Conservation (phyloP, 2,113 vertebrate genomes). For the Laticauda colubrina region DNA sequence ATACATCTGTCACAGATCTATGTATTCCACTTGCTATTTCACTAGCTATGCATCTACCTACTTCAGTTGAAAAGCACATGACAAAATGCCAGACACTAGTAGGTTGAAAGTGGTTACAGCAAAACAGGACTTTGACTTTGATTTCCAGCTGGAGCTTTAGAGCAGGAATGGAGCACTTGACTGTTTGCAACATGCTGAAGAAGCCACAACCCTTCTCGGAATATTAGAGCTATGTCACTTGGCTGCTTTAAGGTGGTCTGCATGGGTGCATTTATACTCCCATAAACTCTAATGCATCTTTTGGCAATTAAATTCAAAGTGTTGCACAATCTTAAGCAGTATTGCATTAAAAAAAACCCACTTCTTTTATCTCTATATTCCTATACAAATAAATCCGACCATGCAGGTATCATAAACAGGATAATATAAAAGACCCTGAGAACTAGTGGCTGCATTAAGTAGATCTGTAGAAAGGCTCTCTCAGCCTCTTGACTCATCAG, state of each 20-base stretch:
- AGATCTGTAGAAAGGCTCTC: neutral
- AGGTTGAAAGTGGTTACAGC: neutral
- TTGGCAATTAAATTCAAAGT: neutral
- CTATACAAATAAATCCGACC: neutral
- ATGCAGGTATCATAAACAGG: neutral
- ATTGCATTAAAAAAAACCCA: neutral
- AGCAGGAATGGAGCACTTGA: neutral
- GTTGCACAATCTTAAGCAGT: neutral
- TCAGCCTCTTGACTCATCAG: neutral
- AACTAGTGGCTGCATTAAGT: neutral
- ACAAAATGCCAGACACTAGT: neutral
- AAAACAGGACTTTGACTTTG: neutral
- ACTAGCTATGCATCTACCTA: neutral
- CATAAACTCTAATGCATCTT: neutral
- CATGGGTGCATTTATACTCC: neutral
- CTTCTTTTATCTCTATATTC: neutral
- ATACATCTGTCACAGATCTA: neutral
- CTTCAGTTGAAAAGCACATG: neutral
- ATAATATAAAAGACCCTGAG: neutral
- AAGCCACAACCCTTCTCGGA: neutral
- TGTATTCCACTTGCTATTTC: neutral
- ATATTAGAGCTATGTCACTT: neutral
- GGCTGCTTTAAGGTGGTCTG: neutral
- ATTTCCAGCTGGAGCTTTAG: neutral
- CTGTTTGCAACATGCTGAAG: neutral